Conservation (phyloP, 2,797 vertebrate species). For the Notolepis coatsorum region DNA sequence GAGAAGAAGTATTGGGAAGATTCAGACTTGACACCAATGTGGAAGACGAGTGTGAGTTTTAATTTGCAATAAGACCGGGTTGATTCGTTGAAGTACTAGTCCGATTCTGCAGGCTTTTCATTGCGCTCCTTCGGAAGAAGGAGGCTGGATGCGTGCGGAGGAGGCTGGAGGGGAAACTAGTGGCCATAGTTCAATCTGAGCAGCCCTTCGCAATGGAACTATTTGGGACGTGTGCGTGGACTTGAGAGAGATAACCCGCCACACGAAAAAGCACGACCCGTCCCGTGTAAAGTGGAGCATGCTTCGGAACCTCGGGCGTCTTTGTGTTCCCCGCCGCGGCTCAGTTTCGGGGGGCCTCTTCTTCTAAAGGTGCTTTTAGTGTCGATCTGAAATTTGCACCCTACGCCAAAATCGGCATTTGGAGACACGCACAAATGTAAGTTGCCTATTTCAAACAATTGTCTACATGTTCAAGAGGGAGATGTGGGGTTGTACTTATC, state of each 20-base stretch:
- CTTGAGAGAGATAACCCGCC: constrained; percentile 59
- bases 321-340: constrained; percentile 69
- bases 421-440: constrained; percentile 61
- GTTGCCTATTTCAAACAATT: constrained; percentile 57
- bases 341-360: constrained; percentile 72
- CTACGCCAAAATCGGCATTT: constrained; percentile 67
- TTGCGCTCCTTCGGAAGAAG: constrained; percentile 57
- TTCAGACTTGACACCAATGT: constrained; percentile 60
- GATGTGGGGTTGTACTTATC: constrained; percentile 39
- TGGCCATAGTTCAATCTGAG: constrained; percentile 64
- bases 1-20: constrained; percentile 69
- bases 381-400: constrained; percentile 62
- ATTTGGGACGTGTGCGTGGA: constrained; percentile 59
- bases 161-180: constrained; percentile 35
- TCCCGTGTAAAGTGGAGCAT: constrained; percentile 64
- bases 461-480: constrained; percentile 47
- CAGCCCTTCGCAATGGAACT: constrained; percentile 73
- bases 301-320: constrained; percentile 69
- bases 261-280: constrained; percentile 48
- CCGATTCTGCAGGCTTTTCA: constrained; percentile 40
- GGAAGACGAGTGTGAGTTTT: constrained; percentile 57
- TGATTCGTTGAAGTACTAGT: constrained; percentile 60
- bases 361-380: constrained; percentile 57
- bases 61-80: constrained; percentile 63
- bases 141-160: constrained; percentile 46